Conservation (phyloP, 1,140 invertebrate species). For the Drosophila erecta region DNA sequence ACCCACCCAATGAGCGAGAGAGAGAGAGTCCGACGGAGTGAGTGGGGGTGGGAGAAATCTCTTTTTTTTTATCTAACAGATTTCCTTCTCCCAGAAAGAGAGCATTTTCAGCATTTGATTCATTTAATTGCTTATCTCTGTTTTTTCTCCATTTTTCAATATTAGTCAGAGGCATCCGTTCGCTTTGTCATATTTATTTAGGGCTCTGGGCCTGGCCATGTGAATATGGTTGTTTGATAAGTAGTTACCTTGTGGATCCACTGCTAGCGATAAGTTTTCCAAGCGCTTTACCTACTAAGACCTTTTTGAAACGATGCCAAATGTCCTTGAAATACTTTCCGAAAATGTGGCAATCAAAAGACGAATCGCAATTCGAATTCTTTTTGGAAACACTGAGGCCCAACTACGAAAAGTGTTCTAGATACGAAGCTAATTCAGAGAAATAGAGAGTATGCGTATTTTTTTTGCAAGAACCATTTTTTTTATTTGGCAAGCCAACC, state of each 20-base stretch:
- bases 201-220: constrained; percentile 19
- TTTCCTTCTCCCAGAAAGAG: not conserved
- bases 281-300: constrained; percentile 49
- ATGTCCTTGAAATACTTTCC: constrained; percentile 76
- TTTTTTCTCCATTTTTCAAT: constrained; percentile 41
- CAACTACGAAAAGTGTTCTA: constrained; percentile 59
- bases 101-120: constrained; percentile 47
- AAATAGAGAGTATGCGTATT: constrained; percentile 20
- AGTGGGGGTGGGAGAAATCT: not conserved
- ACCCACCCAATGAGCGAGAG: constrained; percentile 9
- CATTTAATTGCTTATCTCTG: constrained; percentile 64
- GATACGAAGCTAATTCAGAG: constrained; percentile 44
- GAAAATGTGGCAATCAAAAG: constrained; percentile 53
- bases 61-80: not conserved
- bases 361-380: constrained; percentile 44
- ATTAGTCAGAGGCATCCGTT: constrained; percentile 61
- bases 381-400: constrained; percentile 61
- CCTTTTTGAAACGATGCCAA: constrained; percentile 67
- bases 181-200: constrained; percentile 47
- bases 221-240: constrained; percentile 52
- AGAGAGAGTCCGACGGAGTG: too few relatives aligned
- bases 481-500: constrained; percentile 69
- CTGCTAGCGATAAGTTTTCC: constrained; percentile 30
- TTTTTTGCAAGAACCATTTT: constrained; percentile 49
- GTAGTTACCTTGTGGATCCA: constrained; percentile 16